Base-by-base conservation (phyloP, 2,888 invertebrate genomes). In the Idaea straminata region DNA sequence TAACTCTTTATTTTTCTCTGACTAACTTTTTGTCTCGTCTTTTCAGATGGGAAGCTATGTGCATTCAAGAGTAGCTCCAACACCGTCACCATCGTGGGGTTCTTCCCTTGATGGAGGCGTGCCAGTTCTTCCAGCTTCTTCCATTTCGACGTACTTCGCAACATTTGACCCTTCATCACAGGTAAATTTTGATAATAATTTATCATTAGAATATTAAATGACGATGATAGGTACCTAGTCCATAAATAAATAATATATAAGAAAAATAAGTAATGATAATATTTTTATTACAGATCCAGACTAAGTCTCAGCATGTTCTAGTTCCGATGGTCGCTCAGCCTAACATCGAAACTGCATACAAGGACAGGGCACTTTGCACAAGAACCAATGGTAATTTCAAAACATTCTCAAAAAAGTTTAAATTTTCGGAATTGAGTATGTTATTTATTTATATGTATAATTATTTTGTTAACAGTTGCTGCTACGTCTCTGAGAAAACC, bases 401-500 rank as follows among this genome's bases (percentile, higher is more conserved):
- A 47, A 13, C 47, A 13, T 47, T 47, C 10, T 4, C 10, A 47
- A 47, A 47, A 7, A 47, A 7, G 13, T 13, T 13, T 47, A 7
- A 47, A 13, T 47, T 47, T 47, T 47, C 47, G 13, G 4, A 47
- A 13, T 10, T 10, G 0, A 10, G 10, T 47, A 47, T 13, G 10
- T 25, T 25, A 25, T 25, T 25, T 25, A 25, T 25, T 25, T 25
- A 25, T 25, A 25, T 47, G 47, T 36, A 5, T 1, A 36, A 36
- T 5, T 36, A 36, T 36, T 36, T 36, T 36, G 36, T 36, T 36
- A 7, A 36, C 36, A 36, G 47, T 47, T 47, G 47, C 47, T 47
- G 47, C 47, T 7, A 10, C 47, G 47, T 47, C 47, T 13, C 47
- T 47, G 47, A 47, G 1, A 10, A 47, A 47, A 4, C 73, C 79